phyloP scores from a whole-genome alignment of 1,140 invertebrate genomes.

The Drosophila nasuta region DNA sequence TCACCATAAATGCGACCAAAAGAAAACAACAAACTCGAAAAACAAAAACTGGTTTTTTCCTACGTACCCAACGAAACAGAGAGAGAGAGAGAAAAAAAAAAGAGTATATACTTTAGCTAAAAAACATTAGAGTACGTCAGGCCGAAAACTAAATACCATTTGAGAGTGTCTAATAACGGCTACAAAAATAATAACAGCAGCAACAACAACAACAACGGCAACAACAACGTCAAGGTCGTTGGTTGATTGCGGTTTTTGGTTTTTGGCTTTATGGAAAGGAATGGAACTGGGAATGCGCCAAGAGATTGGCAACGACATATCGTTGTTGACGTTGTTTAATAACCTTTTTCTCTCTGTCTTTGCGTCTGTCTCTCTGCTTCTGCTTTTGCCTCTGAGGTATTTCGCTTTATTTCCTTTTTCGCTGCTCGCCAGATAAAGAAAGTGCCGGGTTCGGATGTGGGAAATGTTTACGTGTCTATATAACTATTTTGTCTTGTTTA shows the following conservation, averaged over 20 bases:
- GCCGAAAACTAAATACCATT: slow-evolving; percentile 68
- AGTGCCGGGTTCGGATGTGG: slow-evolving; percentile 31
- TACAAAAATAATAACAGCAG: slow-evolving; percentile 26
- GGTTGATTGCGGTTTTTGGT: slow-evolving; percentile 74
- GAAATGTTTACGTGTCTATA: slow-evolving; percentile 21
- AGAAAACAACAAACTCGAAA: slow-evolving; percentile 21
- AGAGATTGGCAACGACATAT: slow-evolving; percentile 15
- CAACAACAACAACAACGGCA: background rate
- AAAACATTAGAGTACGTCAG: slow-evolving; percentile 58
- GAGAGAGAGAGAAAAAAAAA: slow-evolving; percentile 2
- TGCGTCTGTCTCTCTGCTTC: too few species aligned
- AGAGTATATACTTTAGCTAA: slow-evolving; percentile 13
- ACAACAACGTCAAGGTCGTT: slow-evolving; percentile 75
- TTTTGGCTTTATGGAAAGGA: slow-evolving; percentile 30
- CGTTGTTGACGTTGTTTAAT: slow-evolving; percentile 59
- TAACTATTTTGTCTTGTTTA: background rate
- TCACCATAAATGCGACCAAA: slow-evolving; percentile 24
- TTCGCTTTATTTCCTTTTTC: slow-evolving; percentile 79
- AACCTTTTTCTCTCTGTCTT: slow-evolving; percentile 51
- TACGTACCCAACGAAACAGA: slow-evolving; percentile 39
- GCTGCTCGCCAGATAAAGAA: slow-evolving; percentile 71
- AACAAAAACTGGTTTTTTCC: slow-evolving; percentile 46
- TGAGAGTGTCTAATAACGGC: slow-evolving; percentile 60
- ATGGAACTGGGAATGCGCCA: background rate
- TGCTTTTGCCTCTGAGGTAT: slow-evolving; percentile 53